phyloP scores from a whole-genome alignment of 2,113 vertebrate genomes.

The Heterotilapia buettikoferi region DNA sequence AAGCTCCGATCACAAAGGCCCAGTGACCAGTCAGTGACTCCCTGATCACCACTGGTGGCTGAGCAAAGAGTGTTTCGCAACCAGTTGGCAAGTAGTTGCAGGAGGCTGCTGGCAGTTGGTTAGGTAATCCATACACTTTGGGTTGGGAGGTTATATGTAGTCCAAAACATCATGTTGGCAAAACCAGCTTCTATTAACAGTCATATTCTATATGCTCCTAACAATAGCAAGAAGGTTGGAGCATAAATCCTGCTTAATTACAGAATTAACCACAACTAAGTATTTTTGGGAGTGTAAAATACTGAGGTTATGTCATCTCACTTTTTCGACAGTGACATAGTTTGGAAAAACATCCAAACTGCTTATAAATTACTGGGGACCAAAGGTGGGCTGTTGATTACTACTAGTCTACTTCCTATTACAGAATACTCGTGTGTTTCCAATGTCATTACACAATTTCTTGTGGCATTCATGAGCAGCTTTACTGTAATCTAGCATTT shows the following conservation, averaged over 20 bases:
- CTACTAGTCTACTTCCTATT: slow-evolving; percentile 15
- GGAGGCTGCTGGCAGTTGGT: background rate
- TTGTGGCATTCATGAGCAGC: background rate
- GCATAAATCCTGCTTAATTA: background rate
- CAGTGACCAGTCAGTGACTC: background rate
- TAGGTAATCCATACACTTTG: background rate
- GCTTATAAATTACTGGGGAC: background rate
- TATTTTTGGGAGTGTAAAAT: background rate
- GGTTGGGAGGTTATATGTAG: background rate
- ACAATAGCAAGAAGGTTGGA: background rate
- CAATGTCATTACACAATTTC: background rate
- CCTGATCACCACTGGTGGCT: fast-evolving
- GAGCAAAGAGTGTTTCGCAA: background rate
- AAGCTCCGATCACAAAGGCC: background rate
- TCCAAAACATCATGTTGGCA: background rate
- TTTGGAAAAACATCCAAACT: background rate
- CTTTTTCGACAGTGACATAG: background rate
- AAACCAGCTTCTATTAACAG: background rate
- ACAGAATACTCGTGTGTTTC: slow-evolving; percentile 13
- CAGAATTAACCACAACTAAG: background rate
- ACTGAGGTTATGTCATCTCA: background rate
- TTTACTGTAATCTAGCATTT: slow-evolving; percentile 6
- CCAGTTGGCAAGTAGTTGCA: background rate
- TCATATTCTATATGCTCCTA: background rate
- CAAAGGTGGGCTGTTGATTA: background rate